These are phyloP conservation scores for Cyclopterus lumpus DNA, from an alignment of 2,797 vertebrate genomes.

Conservation along the genomic window DNA sequence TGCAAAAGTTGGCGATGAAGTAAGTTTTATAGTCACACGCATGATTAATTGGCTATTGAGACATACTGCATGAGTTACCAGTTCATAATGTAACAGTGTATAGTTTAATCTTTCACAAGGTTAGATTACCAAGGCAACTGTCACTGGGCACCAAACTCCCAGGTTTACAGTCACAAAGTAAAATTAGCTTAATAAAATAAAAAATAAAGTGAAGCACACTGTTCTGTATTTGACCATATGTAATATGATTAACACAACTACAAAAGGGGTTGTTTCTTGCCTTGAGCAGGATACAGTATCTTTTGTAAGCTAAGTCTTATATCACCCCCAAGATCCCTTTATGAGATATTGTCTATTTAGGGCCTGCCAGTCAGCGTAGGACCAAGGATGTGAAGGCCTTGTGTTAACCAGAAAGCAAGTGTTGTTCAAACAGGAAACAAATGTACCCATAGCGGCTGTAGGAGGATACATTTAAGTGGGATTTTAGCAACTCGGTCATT, in stretches of 20 bases:
- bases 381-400: background rate
- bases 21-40: background rate
- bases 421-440: background rate
- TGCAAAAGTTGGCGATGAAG: conserved; percentile 29
- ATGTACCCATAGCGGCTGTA: background rate
- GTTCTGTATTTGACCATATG: background rate
- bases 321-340: background rate
- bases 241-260: background rate
- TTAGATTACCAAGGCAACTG: background rate
- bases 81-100: background rate
- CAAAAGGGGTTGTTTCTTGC: background rate
- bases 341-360: background rate
- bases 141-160: background rate
- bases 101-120: background rate
- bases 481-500: background rate
- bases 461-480: background rate
- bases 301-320: background rate
- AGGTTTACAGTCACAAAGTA: background rate
- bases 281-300: background rate
- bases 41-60: conserved; percentile 28
- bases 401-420: background rate
- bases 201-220: background rate
- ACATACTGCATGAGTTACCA: background rate
- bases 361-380: background rate
- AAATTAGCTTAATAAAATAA: background rate